phyloP scores from a whole-genome alignment of 2,113 vertebrate species.

The Coregonus clupeaformis region DNA sequence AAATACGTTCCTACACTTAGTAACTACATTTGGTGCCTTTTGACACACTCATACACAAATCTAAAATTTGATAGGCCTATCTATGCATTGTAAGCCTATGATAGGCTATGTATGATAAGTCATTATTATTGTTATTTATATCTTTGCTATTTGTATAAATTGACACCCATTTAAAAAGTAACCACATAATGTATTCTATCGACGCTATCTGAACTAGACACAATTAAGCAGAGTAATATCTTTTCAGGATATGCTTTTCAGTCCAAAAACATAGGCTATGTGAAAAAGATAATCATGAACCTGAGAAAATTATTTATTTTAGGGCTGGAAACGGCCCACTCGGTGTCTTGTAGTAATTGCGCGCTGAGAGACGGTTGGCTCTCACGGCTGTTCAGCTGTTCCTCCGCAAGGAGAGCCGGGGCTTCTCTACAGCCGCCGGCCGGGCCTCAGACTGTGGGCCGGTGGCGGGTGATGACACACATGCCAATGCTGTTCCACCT shows the following conservation, averaged over 20 bases:
- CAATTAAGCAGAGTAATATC: background rate
- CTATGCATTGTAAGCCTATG: too few species aligned
- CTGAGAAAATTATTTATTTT: conserved; percentile 31
- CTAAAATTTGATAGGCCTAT: too few species aligned
- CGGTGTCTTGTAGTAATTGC: conserved; percentile 55
- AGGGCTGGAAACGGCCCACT: conserved; percentile 6
- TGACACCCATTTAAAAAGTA: too few species aligned
- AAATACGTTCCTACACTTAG: background rate
- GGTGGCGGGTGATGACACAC: conserved; percentile 84
- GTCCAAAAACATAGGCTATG: background rate
- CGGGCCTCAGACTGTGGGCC: conserved; percentile 45
- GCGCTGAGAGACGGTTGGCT: conserved; percentile 63
- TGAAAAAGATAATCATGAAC: conserved; percentile 39
- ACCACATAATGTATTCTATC: too few species aligned
- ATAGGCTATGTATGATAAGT: too few species aligned
- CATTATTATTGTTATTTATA: too few species aligned
- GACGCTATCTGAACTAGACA: too few species aligned
- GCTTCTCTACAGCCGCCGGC: conserved; percentile 22
- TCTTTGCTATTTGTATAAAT: too few species aligned
- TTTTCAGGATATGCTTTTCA: background rate
- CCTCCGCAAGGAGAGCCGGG: conserved; percentile 17
- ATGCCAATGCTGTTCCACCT: conserved; percentile 83
- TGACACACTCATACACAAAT: background rate
- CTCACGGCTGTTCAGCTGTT: conserved; percentile 59
- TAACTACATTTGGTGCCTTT: background rate